Evolutionary conservation across 2,113 vertebrate species (phyloP).

Genomic region (Cathartes aura): DNA sequence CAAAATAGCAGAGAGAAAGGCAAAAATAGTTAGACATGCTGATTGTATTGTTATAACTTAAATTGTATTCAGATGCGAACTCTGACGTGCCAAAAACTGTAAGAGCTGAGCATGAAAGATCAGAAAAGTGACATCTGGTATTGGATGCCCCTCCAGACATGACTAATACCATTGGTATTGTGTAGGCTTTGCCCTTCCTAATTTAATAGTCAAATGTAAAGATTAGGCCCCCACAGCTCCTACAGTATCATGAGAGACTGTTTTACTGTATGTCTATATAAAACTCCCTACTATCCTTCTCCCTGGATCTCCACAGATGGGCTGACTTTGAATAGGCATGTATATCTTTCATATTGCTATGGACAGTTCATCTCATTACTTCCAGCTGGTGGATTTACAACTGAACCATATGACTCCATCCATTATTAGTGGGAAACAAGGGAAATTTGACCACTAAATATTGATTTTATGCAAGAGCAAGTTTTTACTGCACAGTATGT

Average conservation of each 20-base stretch:
- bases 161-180: slow-evolving; percentile 82
- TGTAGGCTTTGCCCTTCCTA: slow-evolving; percentile 75
- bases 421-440: slow-evolving; percentile 67
- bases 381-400: slow-evolving; percentile 67
- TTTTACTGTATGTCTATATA: slow-evolving; percentile 38
- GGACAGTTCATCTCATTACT: slow-evolving; percentile 62
- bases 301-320: slow-evolving; percentile 25
- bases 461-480: slow-evolving; percentile 66
- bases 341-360: slow-evolving; percentile 49
- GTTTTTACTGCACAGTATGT: slow-evolving; percentile 23
- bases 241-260: slow-evolving; percentile 28
- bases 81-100: slow-evolving; percentile 77
- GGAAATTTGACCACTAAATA: slow-evolving; percentile 68
- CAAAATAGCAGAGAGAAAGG: slow-evolving; percentile 66
- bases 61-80: slow-evolving; percentile 82
- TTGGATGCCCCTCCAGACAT: slow-evolving; percentile 81
- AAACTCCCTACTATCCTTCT: slow-evolving; percentile 13
- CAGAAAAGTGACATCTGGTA: slow-evolving; percentile 84
- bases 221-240: slow-evolving; percentile 46
- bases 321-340: slow-evolving; percentile 13
- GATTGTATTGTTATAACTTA: slow-evolving; percentile 78
- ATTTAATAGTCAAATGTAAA: slow-evolving; percentile 79
- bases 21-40: slow-evolving; percentile 72
- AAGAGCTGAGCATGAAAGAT: slow-evolving; percentile 73
- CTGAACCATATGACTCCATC: slow-evolving; percentile 61